Evolutionary conservation across 2,888 invertebrate genomes (phyloP).

Genomic region (Phalangium opilio): DNA sequence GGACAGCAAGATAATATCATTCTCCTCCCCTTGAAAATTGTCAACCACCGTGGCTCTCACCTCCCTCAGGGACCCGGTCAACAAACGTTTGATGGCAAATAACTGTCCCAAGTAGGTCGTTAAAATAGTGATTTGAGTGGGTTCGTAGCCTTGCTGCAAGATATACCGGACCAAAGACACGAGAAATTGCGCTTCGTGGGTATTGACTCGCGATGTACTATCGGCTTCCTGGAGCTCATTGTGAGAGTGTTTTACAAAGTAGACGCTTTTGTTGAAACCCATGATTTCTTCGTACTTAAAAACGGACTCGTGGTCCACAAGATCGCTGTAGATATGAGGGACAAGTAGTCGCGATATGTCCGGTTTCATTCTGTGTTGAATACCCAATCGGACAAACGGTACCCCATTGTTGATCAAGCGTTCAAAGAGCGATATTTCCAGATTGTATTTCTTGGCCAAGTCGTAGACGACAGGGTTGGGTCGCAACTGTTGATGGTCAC

Average conservation of each 20-base stretch:
- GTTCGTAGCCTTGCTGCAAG: conserved; percentile 42
- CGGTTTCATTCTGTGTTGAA: conserved; percentile 62
- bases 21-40: conserved; percentile 68
- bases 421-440: conserved; percentile 68
- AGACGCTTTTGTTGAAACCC: too few relatives aligned
- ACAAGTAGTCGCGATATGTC: conserved; percentile 40
- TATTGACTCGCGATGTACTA: too few relatives aligned
- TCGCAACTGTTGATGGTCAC: conserved; percentile 65
- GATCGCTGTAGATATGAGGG: too few relatives aligned
- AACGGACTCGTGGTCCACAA: too few relatives aligned
- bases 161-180: conserved; percentile 34
- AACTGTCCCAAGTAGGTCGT: conserved; percentile 56
- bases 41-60: conserved; percentile 38
- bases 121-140: conserved; percentile 52
- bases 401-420: conserved; percentile 53
- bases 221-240: too few relatives aligned
- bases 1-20: conserved; percentile 58
- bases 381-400: conserved; percentile 41
- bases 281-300: too few relatives aligned
- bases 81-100: conserved; percentile 27
- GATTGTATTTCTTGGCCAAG: conserved; percentile 46
- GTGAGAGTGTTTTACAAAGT: too few relatives aligned
- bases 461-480: conserved; percentile 54
- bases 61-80: too few relatives aligned
- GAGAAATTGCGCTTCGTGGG: too few relatives aligned